Conservation (phyloP, 2,797 vertebrate species). For the Botia almorhae region DNA sequence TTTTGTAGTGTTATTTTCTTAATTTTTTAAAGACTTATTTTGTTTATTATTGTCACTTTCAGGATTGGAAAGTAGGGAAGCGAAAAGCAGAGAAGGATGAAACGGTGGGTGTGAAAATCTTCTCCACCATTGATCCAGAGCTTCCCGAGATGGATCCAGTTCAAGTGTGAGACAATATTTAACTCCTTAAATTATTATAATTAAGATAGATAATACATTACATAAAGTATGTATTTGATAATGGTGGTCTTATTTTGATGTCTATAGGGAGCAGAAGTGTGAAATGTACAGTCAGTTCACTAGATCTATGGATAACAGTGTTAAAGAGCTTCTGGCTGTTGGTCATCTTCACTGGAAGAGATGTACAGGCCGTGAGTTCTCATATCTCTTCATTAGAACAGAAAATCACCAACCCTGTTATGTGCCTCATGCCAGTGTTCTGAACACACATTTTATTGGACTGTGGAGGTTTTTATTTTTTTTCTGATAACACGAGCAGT, state of each 20-base stretch:
- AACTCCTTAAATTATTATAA: background rate
- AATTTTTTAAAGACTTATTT: background rate
- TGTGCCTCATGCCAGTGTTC: background rate
- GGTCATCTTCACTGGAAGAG: slow-evolving; percentile 93
- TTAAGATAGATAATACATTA: too few species aligned
- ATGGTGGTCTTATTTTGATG: slow-evolving; percentile 37
- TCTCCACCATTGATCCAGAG: slow-evolving; percentile 86
- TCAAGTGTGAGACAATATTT: slow-evolving; percentile 80
- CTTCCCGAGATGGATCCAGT: slow-evolving; percentile 81
- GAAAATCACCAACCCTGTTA: background rate
- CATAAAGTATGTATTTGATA: background rate
- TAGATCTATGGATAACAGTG: slow-evolving; percentile 88
- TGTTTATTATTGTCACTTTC: slow-evolving; percentile 11
- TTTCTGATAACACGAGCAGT: too few species aligned
- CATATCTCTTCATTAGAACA: background rate
- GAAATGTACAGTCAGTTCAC: slow-evolving; percentile 87
- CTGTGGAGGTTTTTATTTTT: too few species aligned
- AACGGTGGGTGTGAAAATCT: slow-evolving; percentile 85
- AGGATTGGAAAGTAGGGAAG: slow-evolving; percentile 93
- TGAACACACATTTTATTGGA: background rate
- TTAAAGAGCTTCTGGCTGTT: slow-evolving; percentile 87
- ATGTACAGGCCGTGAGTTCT: slow-evolving; percentile 85
- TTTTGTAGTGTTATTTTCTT: background rate
- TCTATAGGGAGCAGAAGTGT: slow-evolving; percentile 85
- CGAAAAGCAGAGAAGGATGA: slow-evolving; percentile 90